Evolutionary conservation across 2,113 vertebrate species (phyloP), one percentile per base, ranked within the genome.

Genomic region (Paedocypris sp.): DNA sequence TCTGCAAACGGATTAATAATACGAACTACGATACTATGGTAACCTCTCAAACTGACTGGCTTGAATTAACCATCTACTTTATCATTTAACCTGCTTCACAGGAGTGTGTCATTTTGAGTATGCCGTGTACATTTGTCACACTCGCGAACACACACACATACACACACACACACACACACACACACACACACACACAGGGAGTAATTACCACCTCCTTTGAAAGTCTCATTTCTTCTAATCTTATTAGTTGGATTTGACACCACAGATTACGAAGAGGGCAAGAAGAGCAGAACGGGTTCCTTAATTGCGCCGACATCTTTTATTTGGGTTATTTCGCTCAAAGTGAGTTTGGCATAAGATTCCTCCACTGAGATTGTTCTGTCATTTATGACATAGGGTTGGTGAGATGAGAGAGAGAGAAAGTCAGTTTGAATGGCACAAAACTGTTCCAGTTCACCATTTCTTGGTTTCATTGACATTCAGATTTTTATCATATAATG

Each of bases 401-500:
- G 19, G 10, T 5, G 9, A 50, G 22, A 39, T 7, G 45, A 35
- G 46, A 13, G 15, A 39, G 33, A 49, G 20, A 22, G 23, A 46
- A 32, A 52, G 32, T n/a, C 4, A 9, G 29, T 29, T 31, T 51
- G 28, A 58, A 66, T 18, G 45, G 62, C 62, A 67, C 58, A 52
- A 71, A 73, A 71, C 72, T 77, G 72, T 66, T 62, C 71, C 73
- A 68, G 71, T 70, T 77, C 74, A 76, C 75, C 75, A 78, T 64
- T 71, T 75, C 80, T 75, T 51, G 66, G 67, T 76, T 77, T 70
- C 73, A 71, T 62, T 67, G 71, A 64, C 46, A 65, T 74, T 71
- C 77, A 60, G 80, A 85, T 83, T 76, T 76, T 72, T 81, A 83
- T 84, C 79, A 60, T 68, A 53, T 6, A 46, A 67, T 69, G 78